Percentiles rank a stretch among this genome's conserved stretches.
phyloP scores from a whole-genome alignment of 2,797 vertebrate genomes.

The Columba guinea region DNA sequence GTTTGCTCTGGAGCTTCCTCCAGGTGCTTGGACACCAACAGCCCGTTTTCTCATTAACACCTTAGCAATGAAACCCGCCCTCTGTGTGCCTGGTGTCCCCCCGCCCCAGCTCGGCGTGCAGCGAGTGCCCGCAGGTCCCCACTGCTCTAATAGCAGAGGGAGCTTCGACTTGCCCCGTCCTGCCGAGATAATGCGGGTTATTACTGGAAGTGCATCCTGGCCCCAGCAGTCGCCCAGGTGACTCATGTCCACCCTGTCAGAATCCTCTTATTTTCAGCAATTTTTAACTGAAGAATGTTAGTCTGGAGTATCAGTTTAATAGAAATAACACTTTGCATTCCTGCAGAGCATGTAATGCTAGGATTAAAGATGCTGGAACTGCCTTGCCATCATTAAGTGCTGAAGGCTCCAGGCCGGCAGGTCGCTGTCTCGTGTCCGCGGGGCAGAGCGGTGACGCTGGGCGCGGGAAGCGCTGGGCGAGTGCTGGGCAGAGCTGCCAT shows the following conservation, averaged over 20 bases:
- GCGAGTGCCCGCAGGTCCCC: accelerated
- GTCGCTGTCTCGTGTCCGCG: background rate
- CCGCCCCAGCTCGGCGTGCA: background rate
- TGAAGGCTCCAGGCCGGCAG: constrained; percentile 10
- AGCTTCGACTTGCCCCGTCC: background rate
- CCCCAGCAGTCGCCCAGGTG: constrained; percentile 36
- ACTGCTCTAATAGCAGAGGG: background rate
- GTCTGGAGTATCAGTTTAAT: constrained; percentile 15
- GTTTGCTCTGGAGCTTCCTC: background rate
- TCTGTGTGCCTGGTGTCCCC: accelerated
- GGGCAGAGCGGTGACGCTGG: accelerated
- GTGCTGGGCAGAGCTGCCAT: background rate
- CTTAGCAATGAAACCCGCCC: background rate
- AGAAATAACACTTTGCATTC: background rate
- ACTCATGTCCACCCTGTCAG: constrained; percentile 20
- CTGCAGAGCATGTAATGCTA: background rate
- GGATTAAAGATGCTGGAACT: constrained; percentile 22
- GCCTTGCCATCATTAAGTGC: constrained; percentile 28
- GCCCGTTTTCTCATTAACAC: background rate
- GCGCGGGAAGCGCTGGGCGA: accelerated
- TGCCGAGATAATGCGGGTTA: background rate
- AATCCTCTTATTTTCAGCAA: background rate
- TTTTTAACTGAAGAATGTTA: background rate
- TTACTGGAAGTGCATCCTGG: background rate
- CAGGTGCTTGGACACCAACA: accelerated